phyloP scores from a whole-genome alignment of 2,113 vertebrate genomes.

The Nothoprocta perdicaria region DNA sequence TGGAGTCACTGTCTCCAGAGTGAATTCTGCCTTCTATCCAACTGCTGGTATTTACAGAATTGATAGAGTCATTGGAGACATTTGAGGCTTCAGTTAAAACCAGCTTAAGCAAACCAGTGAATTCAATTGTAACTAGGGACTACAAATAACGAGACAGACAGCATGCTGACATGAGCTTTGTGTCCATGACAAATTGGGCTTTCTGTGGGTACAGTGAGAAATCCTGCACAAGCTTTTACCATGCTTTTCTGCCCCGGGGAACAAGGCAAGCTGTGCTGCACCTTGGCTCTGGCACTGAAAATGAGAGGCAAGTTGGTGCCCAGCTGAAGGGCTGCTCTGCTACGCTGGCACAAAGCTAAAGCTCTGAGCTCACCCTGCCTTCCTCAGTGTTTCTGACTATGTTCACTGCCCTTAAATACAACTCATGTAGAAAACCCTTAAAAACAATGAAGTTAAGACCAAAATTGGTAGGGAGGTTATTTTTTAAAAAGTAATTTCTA shows the following conservation, averaged over 20 bases:
- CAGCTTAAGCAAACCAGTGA: background rate
- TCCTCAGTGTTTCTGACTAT: background rate
- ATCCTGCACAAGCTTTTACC: background rate
- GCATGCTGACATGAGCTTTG: background rate
- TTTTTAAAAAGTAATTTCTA: background rate
- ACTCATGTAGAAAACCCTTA: background rate
- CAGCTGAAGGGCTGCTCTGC: background rate
- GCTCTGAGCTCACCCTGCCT: background rate
- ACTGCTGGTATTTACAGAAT: background rate
- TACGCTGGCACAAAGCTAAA: background rate
- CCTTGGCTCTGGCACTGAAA: background rate
- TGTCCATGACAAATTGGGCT: background rate
- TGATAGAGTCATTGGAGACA: background rate
- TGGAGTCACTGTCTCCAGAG: background rate
- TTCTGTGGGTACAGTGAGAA: background rate
- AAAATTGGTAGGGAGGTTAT: background rate
- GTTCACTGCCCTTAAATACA: background rate
- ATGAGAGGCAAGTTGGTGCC: background rate
- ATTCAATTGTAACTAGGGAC: background rate
- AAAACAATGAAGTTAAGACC: background rate
- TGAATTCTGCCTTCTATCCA: background rate
- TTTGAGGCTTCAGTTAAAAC: background rate
- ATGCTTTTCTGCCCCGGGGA: background rate
- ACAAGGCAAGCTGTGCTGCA: background rate
- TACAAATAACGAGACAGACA: background rate